These are phyloP conservation scores for Ameiurus melas DNA, from an alignment of 2,113 vertebrate genomes.

Conservation along the genomic window DNA sequence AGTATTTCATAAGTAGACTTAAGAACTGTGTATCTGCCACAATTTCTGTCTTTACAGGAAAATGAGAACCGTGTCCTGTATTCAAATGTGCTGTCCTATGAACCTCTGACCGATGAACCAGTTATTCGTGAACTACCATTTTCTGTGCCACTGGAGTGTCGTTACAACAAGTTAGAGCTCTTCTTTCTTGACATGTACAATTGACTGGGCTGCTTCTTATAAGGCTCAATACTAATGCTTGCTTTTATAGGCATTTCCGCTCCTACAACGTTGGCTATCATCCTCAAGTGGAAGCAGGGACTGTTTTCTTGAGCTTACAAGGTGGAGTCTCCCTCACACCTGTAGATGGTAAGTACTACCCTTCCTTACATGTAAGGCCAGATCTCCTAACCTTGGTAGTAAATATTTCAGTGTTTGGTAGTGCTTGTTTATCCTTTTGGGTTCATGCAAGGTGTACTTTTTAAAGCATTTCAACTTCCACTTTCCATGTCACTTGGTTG, in stretches of 20 bases:
- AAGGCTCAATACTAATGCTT: not conserved
- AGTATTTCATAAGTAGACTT: no score
- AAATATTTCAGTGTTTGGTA: not conserved
- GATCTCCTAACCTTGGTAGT: no score
- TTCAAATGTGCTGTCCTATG: conserved; percentile 51
- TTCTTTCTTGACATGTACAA: not conserved
- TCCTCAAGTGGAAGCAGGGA: conserved; percentile 50
- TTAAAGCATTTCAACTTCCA: not conserved
- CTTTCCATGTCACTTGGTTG: not conserved
- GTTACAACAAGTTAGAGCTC: conserved; percentile 59
- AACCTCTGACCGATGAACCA: not conserved
- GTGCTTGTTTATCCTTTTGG: not conserved
- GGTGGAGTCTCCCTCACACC: conserved; percentile 28
- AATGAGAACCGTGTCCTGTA: conserved; percentile 35
- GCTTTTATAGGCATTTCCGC: conserved; percentile 57
- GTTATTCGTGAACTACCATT: conserved; percentile 63
- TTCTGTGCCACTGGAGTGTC: conserved; percentile 57
- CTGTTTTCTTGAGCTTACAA: conserved; percentile 43
- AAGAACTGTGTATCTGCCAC: no score
- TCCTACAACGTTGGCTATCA: conserved; percentile 59
- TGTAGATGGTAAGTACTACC: conserved; percentile 61
- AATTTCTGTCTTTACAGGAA: conserved; percentile 51
- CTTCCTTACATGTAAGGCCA: not conserved
- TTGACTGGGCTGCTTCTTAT: not conserved
- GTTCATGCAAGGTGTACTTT: not conserved